Base-by-base conservation (phyloP, 2,113 vertebrate species). In the Catharus minimus region DNA sequence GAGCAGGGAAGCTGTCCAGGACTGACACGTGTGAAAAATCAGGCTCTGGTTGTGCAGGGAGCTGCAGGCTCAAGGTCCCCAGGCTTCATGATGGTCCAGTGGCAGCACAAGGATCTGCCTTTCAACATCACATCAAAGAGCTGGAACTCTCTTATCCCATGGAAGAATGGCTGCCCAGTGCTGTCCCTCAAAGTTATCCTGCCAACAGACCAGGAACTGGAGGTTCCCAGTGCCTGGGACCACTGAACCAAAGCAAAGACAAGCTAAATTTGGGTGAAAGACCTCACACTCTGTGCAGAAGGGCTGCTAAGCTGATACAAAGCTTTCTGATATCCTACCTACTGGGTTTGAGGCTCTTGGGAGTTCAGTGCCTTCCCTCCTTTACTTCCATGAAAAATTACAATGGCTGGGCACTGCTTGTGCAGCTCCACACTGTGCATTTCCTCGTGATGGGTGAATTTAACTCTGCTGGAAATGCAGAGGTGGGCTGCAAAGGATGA, bases 111-210 rank as follows among this genome's bases (percentile, higher is more conserved):
- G 53, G 33, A 69, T 16, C 13, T 58, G 33, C 16, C 55, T 82
- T 61, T 66, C 28, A 30, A 1, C 22, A 44, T 1, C 0, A 0
- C 24, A 39, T 39, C 61, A 17, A 50, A 67, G 39, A 36, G 13
- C 4, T 73, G 33, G 58, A 82, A 41, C 17, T 46, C 23, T 52
- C 86, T 39, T 10, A 65, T 62, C 23, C 26, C 39, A 18, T 3
- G 28, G 57, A 78, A 68, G 24, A 28, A 52, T 38, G 7, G 1
- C 27, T 72, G 38, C 20, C 38, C 28, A 46, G 26, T 2, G 3
- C 24, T 57, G n/a, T 30, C 16, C 57, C 43, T 69, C 24, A 33
- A 36, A 88, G 33, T n/a, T 36, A 22, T 33, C 23, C 74, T 60
- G 43, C 33, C 56, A 81, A 27, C 17, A 86, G 27, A 49, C 12